Percentiles rank a stretch among this genome's conserved stretches.
These are phyloP conservation scores for Nematolebias whitei DNA, from an alignment of 2,113 vertebrate genomes.

Conservation along the genomic window DNA sequence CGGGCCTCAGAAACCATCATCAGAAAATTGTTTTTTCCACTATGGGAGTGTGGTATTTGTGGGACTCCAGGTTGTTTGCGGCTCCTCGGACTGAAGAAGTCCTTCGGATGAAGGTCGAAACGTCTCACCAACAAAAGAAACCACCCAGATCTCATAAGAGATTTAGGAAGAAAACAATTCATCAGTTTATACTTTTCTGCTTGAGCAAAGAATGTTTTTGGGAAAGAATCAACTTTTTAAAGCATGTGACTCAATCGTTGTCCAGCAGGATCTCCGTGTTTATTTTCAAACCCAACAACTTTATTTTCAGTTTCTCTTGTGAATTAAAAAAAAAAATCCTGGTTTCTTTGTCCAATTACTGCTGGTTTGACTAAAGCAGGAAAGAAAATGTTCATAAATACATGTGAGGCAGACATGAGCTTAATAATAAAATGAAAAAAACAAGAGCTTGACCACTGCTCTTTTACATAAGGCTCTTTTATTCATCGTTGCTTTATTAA, in stretches of 20 bases:
- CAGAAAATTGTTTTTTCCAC: too few relatives aligned
- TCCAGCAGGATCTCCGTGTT: conserved; percentile 37
- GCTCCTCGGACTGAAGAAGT: too few relatives aligned
- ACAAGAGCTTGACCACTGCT: conserved; percentile 7
- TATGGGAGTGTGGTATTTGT: too few relatives aligned
- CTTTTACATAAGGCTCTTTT: conserved; percentile 52
- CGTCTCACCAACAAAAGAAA: too few relatives aligned
- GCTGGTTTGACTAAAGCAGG: conserved; percentile 8
- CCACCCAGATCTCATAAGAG: too few relatives aligned
- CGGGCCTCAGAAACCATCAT: too few relatives aligned
- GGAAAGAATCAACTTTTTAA: conserved; percentile 17
- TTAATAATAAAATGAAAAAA: not conserved
- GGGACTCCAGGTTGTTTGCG: too few relatives aligned
- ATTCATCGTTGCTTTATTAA: conserved; percentile 46
- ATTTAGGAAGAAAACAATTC: conserved; percentile 24
- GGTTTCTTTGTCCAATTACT: conserved; percentile 1
- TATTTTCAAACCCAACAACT: conserved; percentile 22
- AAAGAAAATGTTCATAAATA: too few relatives aligned
- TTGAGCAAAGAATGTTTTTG: conserved; percentile 42
- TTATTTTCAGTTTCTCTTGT: conserved; percentile 31
- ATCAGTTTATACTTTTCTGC: conserved; percentile 22
- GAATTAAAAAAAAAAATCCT: too few relatives aligned
- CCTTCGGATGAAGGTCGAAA: too few relatives aligned
- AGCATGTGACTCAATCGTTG: conserved; percentile 3
- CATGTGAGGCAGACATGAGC: not conserved